phyloP scores from a whole-genome alignment of 2,888 invertebrate genomes.

The Scaptomyza tumidula region DNA sequence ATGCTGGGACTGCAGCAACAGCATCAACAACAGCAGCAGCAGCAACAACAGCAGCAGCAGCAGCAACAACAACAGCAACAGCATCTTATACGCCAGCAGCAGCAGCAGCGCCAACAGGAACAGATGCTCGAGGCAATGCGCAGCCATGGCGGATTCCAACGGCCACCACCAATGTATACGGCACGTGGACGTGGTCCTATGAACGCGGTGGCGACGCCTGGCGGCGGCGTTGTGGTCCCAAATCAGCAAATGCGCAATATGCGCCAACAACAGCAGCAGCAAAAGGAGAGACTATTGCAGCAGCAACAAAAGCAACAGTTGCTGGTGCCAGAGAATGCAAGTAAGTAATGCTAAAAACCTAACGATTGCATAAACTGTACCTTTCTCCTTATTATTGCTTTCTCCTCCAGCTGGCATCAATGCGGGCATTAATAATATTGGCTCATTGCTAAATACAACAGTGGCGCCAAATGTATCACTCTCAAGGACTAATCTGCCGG shows the following conservation, averaged over 20 bases:
- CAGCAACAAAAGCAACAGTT: slow-evolving; percentile 93
- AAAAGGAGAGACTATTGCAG: slow-evolving; percentile 90
- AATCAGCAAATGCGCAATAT: slow-evolving; percentile 78
- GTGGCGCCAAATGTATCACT: slow-evolving; percentile 94
- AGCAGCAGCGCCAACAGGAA: slow-evolving; percentile 9
- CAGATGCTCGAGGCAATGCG: slow-evolving; percentile 72
- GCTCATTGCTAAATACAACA: slow-evolving; percentile 92
- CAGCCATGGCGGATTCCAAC: slow-evolving; percentile 83
- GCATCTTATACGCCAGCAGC: slow-evolving; percentile 56
- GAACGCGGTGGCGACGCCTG: slow-evolving; percentile 80
- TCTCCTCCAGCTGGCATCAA: slow-evolving; percentile 76
- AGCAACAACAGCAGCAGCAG: slow-evolving; percentile 62
- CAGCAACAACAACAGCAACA: slow-evolving; percentile 42
- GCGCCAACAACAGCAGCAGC: slow-evolving; percentile 84
- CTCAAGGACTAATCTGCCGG: slow-evolving; percentile 88
- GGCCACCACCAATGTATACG: slow-evolving; percentile 83
- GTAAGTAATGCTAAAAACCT: slow-evolving; percentile 50
- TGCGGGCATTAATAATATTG: slow-evolving; percentile 88
- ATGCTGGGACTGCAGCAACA: slow-evolving; percentile 78
- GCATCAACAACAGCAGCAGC: slow-evolving; percentile 69
- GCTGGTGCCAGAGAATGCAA: slow-evolving; percentile 91
- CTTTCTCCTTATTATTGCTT: too few species aligned
- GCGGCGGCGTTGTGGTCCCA: slow-evolving; percentile 75
- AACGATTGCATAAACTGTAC: neutral
- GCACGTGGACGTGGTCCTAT: slow-evolving; percentile 81